A percentile compares a stretch with the other conserved stretches of the same genome.
These are phyloP conservation scores for Iguana delicatissima DNA, from an alignment of 2,797 vertebrate genomes.

Conservation along the genomic window DNA sequence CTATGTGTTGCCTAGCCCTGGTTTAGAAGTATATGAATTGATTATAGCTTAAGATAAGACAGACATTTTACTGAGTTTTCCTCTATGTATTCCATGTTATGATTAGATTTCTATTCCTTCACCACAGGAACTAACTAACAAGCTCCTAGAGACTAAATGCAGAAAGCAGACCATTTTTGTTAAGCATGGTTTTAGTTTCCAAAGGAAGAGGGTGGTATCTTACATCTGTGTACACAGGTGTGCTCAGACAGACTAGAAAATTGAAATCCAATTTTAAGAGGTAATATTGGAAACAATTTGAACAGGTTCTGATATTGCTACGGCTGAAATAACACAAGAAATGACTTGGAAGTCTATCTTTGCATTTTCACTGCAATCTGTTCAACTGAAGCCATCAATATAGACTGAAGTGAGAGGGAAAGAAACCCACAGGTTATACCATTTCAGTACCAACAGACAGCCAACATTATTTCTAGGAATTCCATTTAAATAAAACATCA, in stretches of 20 bases:
- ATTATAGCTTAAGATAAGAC: neutral
- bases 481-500: slow-evolving; percentile 35
- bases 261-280: slow-evolving; percentile 72
- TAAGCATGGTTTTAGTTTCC: slow-evolving; percentile 42
- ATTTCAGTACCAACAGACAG: slow-evolving; percentile 23
- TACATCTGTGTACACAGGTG: slow-evolving; percentile 53
- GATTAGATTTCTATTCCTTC: neutral
- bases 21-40: neutral
- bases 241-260: slow-evolving; percentile 66
- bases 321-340: slow-evolving; percentile 67
- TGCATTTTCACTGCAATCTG: slow-evolving; percentile 53
- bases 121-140: slow-evolving; percentile 11
- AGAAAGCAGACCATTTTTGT: slow-evolving; percentile 39
- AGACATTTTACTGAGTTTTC: neutral
- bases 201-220: slow-evolving; percentile 27
- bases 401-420: slow-evolving; percentile 49
- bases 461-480: slow-evolving; percentile 25
- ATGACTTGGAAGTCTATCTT: slow-evolving; percentile 52
- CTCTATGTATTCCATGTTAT: neutral
- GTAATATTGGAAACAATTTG: slow-evolving; percentile 70
- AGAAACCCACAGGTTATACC: slow-evolving; percentile 37
- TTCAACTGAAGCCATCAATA: slow-evolving; percentile 39
- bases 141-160: slow-evolving; percentile 29
- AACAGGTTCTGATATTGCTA: slow-evolving; percentile 60
- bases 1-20: neutral